Conservation (phyloP, 2,113 vertebrate genomes). For the Oreochromis niloticus region DNA sequence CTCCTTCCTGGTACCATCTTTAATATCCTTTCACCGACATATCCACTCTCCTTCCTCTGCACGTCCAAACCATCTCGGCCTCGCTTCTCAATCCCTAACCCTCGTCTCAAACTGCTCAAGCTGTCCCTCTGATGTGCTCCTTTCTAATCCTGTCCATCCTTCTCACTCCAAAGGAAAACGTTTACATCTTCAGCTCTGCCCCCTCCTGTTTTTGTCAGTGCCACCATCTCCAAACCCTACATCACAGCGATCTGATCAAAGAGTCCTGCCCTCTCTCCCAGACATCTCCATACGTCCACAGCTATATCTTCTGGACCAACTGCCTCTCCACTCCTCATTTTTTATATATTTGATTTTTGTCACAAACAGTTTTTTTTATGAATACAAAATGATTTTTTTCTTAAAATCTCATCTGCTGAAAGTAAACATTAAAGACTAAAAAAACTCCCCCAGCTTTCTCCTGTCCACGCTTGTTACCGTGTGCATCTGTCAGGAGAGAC, state of each 20-base stretch:
- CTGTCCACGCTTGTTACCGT: neutral
- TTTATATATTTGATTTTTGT: neutral
- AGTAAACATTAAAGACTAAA: neutral
- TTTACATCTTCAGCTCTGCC: neutral
- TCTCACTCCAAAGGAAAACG: neutral
- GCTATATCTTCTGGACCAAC: neutral
- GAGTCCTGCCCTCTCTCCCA: neutral
- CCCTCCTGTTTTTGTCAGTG: neutral
- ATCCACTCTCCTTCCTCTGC: neutral
- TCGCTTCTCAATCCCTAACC: neutral
- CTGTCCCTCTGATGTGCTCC: neutral
- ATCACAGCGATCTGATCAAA: neutral
- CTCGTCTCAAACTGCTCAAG: neutral
- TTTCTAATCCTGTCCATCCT: neutral
- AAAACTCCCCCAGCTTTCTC: neutral
- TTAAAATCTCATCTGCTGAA: neutral
- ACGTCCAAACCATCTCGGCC: neutral
- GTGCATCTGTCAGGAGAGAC: conserved; percentile 16
- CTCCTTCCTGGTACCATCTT: neutral
- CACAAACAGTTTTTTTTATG: neutral
- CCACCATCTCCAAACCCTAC: neutral
- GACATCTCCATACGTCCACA: neutral
- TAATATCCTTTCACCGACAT: neutral
- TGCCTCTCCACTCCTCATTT: neutral
- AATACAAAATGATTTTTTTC: neutral